phyloP scores from a whole-genome alignment of 2,888 invertebrate species.

The Drosophila flavopinicola region DNA sequence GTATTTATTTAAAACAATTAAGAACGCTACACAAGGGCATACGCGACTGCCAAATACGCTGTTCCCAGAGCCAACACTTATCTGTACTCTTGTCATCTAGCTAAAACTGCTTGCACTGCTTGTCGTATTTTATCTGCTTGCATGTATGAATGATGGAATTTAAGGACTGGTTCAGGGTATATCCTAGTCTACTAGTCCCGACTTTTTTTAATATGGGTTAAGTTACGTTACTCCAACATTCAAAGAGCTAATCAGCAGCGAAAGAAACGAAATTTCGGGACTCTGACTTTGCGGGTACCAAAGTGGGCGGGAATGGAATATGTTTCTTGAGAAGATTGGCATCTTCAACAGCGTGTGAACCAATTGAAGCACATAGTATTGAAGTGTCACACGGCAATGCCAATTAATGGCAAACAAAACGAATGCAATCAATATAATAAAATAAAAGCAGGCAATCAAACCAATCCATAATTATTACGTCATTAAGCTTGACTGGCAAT shows the following conservation, averaged over 20 bases:
- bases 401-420: slow-evolving; percentile 52
- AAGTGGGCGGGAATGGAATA: background rate
- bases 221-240: too few relatives aligned
- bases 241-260: too few relatives aligned
- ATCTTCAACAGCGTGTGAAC: slow-evolving; percentile 61
- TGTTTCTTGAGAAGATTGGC: background rate
- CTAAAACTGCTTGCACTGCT: too few relatives aligned
- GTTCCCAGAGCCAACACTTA: too few relatives aligned
- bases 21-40: background rate
- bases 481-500: slow-evolving; percentile 61
- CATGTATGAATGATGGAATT: too few relatives aligned
- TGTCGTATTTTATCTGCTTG: too few relatives aligned
- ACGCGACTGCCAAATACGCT: background rate
- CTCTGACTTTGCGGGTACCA: too few relatives aligned
- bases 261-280: too few relatives aligned
- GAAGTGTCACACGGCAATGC: slow-evolving; percentile 31
- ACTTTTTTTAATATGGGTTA: too few relatives aligned
- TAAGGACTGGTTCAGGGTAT: too few relatives aligned
- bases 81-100: too few relatives aligned
- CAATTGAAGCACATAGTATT: slow-evolving; percentile 29
- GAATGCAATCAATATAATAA: slow-evolving; percentile 44
- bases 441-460: slow-evolving; percentile 31
- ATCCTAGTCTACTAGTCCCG: too few relatives aligned
- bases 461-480: slow-evolving; percentile 69
- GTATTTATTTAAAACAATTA: slow-evolving; percentile 43